A percentile compares a stretch with the other conserved stretches of the same genome.
These are phyloP conservation scores for Caenorhabditis brenneri DNA, from an alignment of 1,140 invertebrate genomes.

Conservation along the genomic window DNA sequence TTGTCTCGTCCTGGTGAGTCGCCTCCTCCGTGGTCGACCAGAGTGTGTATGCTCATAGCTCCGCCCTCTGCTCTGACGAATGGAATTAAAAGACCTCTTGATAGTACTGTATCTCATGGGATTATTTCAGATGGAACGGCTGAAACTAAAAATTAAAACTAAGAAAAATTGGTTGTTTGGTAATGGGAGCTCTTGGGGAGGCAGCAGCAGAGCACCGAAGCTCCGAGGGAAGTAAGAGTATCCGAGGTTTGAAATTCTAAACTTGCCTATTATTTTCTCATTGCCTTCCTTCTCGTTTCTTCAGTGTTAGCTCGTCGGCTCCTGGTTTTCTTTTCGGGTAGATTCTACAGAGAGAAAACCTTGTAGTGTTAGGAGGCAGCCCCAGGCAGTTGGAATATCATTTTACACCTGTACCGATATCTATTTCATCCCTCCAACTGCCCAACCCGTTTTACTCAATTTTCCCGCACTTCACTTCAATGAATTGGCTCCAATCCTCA, in stretches of 20 bases:
- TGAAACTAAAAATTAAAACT: background rate
- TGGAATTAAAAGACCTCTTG: background rate
- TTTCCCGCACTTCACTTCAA: background rate
- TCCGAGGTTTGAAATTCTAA: constrained; percentile 43
- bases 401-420: constrained; percentile 43
- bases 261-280: constrained; percentile 43
- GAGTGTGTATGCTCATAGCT: background rate
- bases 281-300: constrained; percentile 33
- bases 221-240: constrained; percentile 15
- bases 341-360: constrained; percentile 11
- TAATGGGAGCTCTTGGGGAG: constrained; percentile 18
- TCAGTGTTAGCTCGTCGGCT: background rate
- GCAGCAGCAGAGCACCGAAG: background rate
- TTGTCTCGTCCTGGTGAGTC: constrained; percentile 13
- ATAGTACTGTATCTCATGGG: background rate
- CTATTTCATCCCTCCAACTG: constrained; percentile 10
- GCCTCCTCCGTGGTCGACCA: background rate
- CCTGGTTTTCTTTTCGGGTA: constrained; percentile 31
- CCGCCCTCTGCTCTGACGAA: constrained; percentile 8
- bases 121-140: background rate
- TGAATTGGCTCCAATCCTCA: background rate
- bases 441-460: background rate
- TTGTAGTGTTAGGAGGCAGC: background rate
- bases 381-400: constrained; percentile 14
- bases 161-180: background rate